phyloP scores from a whole-genome alignment of 2,797 vertebrate species.

The Pteropus rufus region DNA sequence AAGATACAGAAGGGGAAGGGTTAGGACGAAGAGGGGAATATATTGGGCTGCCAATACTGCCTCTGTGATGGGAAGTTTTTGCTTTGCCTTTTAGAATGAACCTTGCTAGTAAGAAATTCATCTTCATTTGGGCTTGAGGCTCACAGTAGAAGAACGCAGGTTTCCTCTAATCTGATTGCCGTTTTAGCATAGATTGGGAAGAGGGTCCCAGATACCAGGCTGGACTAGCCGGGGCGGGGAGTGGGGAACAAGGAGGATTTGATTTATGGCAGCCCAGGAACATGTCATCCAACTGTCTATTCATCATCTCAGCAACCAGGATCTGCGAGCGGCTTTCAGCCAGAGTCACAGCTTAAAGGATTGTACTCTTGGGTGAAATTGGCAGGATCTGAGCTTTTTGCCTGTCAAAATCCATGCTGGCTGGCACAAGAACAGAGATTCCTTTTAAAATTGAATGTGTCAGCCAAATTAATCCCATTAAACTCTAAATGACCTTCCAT shows the following conservation, averaged over 20 bases:
- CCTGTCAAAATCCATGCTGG: not conserved
- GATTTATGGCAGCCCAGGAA: not conserved
- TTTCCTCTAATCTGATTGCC: not conserved
- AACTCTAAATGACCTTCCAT: slow-evolving; percentile 55
- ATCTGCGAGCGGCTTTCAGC: not conserved
- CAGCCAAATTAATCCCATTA: slow-evolving; percentile 53
- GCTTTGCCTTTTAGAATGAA: not conserved
- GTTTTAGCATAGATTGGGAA: not conserved
- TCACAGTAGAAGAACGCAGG: not conserved
- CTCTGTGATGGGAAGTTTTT: not conserved
- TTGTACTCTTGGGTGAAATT: not conserved
- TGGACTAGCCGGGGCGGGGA: too few relatives aligned
- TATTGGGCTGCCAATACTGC: rapidly evolving
- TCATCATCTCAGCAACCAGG: not conserved
- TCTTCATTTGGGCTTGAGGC: not conserved
- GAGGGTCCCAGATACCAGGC: not conserved
- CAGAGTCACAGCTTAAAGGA: not conserved
- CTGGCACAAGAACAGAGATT: slow-evolving; percentile 32
- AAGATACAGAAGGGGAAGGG: not conserved
- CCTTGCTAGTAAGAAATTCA: not conserved
- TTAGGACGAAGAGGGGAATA: rapidly evolving
- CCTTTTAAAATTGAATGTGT: not conserved
- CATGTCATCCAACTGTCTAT: not conserved
- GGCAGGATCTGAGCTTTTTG: slow-evolving; percentile 11
- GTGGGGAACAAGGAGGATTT: not conserved